These are phyloP conservation scores for Erythrocebus patas DNA, from an alignment of 2,113 vertebrate species.

Conservation along the genomic window DNA sequence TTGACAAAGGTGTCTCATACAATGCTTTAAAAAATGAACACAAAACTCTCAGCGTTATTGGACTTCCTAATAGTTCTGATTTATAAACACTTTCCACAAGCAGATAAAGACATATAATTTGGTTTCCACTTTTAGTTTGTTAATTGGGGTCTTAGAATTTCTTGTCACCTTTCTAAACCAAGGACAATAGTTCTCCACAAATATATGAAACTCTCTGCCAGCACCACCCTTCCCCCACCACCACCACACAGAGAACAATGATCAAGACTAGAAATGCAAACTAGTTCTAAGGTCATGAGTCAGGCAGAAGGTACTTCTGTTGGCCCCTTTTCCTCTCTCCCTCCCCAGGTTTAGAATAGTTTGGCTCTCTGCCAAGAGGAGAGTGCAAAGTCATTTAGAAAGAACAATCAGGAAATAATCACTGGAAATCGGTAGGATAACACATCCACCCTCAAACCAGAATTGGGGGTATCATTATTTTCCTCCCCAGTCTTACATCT, in stretches of 20 bases:
- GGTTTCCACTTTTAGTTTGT: not conserved
- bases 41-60: not conserved
- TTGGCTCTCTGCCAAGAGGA: not conserved
- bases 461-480: not conserved
- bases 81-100: conserved; percentile 26
- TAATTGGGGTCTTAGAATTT: conserved; percentile 26
- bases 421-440: not conserved
- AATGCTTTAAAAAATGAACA: not conserved
- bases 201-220: not conserved
- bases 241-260: not conserved
- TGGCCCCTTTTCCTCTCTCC: not conserved
- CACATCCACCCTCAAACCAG: not conserved
- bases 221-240: not conserved
- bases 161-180: not conserved
- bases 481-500: not conserved
- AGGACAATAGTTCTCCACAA: not conserved
- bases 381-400: not conserved
- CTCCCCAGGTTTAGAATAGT: not conserved
- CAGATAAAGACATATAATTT: conserved; percentile 41
- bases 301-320: not conserved
- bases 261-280: not conserved
- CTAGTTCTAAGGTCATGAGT: not conserved
- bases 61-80: not conserved
- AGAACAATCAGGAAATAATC: not conserved
- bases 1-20: not conserved